These are phyloP conservation scores for Danio kyathit DNA, from an alignment of 2,797 vertebrate genomes.

Conservation along the genomic window DNA sequence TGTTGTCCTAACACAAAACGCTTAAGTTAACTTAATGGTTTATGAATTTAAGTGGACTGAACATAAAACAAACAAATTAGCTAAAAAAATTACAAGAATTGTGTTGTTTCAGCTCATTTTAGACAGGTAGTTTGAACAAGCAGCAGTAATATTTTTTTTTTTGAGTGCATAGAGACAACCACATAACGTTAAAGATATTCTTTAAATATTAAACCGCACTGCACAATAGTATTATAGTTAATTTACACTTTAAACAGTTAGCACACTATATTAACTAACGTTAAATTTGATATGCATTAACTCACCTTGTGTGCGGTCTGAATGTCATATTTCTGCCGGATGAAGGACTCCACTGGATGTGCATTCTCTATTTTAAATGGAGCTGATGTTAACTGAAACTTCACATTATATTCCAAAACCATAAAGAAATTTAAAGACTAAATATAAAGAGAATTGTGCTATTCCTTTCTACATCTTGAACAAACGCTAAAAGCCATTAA, in stretches of 20 bases:
- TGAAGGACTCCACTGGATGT: background rate
- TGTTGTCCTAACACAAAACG: no score
- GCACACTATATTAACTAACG: background rate
- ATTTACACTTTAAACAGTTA: background rate
- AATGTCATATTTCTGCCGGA: slow-evolving; percentile 9
- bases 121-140: no score
- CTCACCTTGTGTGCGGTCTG: slow-evolving; percentile 26
- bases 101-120: no score
- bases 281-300: background rate
- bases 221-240: background rate
- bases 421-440: background rate
- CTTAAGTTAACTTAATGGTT: no score
- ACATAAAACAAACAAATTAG: no score
- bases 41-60: no score
- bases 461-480: background rate
- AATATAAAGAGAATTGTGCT: background rate
- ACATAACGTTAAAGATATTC: no score
- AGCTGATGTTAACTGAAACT: background rate
- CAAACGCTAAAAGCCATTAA: background rate
- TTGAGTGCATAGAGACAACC: no score
- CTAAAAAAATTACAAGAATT: no score
- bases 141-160: no score
- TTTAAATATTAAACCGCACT: no score
- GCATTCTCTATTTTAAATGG: background rate
- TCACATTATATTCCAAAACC: background rate